Base-by-base conservation (phyloP, 2,888 invertebrate genomes). In the Drosophila limbata region DNA sequence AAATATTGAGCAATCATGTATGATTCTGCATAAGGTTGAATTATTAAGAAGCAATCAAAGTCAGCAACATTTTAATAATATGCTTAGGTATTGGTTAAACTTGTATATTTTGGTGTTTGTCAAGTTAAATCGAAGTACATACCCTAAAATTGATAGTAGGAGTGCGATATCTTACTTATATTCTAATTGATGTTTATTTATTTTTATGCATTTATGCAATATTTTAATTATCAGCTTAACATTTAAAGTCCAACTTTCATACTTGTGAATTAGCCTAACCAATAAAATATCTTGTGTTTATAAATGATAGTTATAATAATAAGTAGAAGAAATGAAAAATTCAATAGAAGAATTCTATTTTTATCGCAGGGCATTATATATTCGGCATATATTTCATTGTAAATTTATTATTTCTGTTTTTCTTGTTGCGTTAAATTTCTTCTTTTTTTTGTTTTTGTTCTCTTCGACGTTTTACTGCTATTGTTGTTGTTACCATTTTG, bases 401-500 rank as follows among this genome's bases (percentile, higher is more conserved):
- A 28, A 25, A 17, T 42, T 31, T 15, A 48, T n/a, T 9, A 17
- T 25, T 25, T 33, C 31, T n/a, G 42, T 45, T 47, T 8, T 31
- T 35, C 33, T 21, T 64, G 15, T 21, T 55, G 28, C 37, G 37
- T 33, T 55, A 28, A 10, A 39, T 37, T 17, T 1, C 21, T 42
- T 21, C 13, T 59, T 53, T 42, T 28, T 42, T 21, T 28, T 28
- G 0, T 28, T 28, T 28, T 28, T 56, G 57, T 71, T 68, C 13
- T 21, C 15, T 21, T 37, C 70, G 47, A 44, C 19, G 57, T 53
- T 37, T 45, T 3, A 37, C 31, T 47, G 28, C 53, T 45, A 6
- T 45, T 13, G 19, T 13, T 45, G 66, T 68, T 73, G 28, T 50
- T 75, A 71, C 69, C 73, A 65, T 73, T 86, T 77, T 77, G 88